Evolutionary conservation across 2,797 vertebrate genomes (phyloP).

Genomic region (Synanceia verrucosa): DNA sequence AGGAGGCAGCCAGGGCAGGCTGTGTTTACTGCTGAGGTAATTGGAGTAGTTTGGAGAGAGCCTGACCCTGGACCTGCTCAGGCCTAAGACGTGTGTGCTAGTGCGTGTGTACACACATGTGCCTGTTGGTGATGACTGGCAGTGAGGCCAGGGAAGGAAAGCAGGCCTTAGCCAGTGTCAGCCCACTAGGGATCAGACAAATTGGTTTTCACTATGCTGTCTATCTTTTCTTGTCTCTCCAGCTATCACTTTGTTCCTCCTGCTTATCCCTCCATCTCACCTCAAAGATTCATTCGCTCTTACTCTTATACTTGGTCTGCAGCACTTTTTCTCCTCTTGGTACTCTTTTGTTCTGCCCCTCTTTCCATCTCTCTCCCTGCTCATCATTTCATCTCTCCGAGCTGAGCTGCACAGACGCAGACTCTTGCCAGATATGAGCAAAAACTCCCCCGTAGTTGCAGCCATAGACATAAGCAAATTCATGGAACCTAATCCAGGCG

Average conservation of each 20-base stretch:
- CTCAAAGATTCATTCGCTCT: slow-evolving; percentile 64
- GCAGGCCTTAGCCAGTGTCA: slow-evolving; percentile 72
- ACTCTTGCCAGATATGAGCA: slow-evolving; percentile 57
- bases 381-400: slow-evolving; percentile 63
- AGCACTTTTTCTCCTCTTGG: slow-evolving; percentile 36
- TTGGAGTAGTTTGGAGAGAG: slow-evolving; percentile 77
- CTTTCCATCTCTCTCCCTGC: slow-evolving; percentile 26
- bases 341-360: slow-evolving; percentile 47
- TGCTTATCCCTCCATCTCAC: slow-evolving; percentile 58
- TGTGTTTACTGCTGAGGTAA: slow-evolving; percentile 80
- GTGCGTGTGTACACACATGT: neutral
- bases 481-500: slow-evolving; percentile 50
- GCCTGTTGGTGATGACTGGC: slow-evolving; percentile 70
- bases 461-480: slow-evolving; percentile 60
- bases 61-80: slow-evolving; percentile 65
- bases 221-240: slow-evolving; percentile 68
- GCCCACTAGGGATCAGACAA: slow-evolving; percentile 76
- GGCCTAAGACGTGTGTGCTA: slow-evolving; percentile 29
- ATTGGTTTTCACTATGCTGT: slow-evolving; percentile 74
- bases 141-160: slow-evolving; percentile 68
- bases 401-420: slow-evolving; percentile 35
- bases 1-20: slow-evolving; percentile 67
- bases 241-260: slow-evolving; percentile 51
- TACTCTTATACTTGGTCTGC: slow-evolving; percentile 45
- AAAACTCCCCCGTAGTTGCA: slow-evolving; percentile 40